Conservation (phyloP, 2,113 vertebrate species). For the Dendrocopos noguchii region DNA sequence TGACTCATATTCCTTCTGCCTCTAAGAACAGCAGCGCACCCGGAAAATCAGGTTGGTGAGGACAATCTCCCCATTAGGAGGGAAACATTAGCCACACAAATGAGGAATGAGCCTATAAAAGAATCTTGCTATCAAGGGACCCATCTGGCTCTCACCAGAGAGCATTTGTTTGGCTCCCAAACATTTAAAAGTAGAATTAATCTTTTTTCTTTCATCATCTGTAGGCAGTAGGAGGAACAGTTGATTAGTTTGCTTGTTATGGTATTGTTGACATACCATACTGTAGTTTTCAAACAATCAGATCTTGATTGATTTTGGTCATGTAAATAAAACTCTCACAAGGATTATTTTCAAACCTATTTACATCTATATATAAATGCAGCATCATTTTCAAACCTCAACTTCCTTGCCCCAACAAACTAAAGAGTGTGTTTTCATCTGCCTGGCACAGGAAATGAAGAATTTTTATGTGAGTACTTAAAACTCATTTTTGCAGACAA, state of each 20-base stretch:
- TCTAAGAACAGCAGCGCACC: not conserved
- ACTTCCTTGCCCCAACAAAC: not conserved
- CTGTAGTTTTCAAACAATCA: slow-evolving; percentile 43
- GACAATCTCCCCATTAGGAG: not conserved
- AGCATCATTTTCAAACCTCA: slow-evolving; percentile 30
- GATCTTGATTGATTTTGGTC: slow-evolving; percentile 45
- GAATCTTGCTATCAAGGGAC: not conserved
- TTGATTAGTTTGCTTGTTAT: slow-evolving; percentile 48
- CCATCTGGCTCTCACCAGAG: not conserved
- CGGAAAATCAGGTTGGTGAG: not conserved
- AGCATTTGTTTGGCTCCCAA: not conserved
- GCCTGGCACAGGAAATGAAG: slow-evolving; percentile 22
- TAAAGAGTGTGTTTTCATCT: not conserved
- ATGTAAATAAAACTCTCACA: slow-evolving; percentile 39
- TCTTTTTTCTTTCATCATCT: slow-evolving; percentile 2
- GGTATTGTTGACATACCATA: slow-evolving; percentile 4
- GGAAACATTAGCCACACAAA: not conserved
- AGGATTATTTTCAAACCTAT: slow-evolving; percentile 31
- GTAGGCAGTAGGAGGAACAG: not conserved
- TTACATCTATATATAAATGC: slow-evolving; percentile 1
- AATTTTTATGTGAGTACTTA: slow-evolving; percentile 34
- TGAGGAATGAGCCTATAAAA: not conserved
- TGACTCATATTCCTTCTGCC: not conserved
- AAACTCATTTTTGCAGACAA: slow-evolving; percentile 42
- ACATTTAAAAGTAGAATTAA: slow-evolving; percentile 28